Evolutionary conservation across 1,140 invertebrate species (phyloP).

Genomic region (Battus philenor): DNA sequence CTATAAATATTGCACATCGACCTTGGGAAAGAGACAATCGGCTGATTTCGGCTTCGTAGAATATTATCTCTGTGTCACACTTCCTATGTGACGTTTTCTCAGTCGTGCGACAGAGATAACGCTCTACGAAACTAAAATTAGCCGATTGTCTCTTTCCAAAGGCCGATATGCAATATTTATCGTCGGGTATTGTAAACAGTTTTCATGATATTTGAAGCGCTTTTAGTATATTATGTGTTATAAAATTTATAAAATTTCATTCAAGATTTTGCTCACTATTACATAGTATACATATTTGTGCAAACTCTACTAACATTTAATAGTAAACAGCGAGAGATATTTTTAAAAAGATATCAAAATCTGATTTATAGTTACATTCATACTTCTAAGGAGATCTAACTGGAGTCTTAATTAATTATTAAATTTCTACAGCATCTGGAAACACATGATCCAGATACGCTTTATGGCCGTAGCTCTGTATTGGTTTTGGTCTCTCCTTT

Average conservation of each 20-base stretch:
- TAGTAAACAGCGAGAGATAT: slow-evolving; percentile 10
- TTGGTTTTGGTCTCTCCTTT: slow-evolving; percentile 59
- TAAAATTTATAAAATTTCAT: slow-evolving; percentile 1
- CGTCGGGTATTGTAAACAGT: too few species aligned
- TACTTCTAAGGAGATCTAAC: slow-evolving; percentile 48
- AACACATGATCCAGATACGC: slow-evolving; percentile 72
- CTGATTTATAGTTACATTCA: slow-evolving; percentile 21
- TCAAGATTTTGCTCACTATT: not conserved
- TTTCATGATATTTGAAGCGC: slow-evolving; percentile 2
- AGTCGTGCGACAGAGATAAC: too few species aligned
- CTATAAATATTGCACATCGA: too few species aligned
- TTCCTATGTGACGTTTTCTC: too few species aligned
- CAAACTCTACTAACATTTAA: slow-evolving; percentile 6
- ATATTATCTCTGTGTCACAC: too few species aligned
- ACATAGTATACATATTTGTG: slow-evolving; percentile 4
- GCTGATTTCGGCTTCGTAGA: too few species aligned
- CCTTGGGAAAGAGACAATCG: too few species aligned
- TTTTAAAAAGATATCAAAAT: slow-evolving; percentile 17
- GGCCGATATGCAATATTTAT: too few species aligned
- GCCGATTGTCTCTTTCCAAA: too few species aligned
- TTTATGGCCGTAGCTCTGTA: slow-evolving; percentile 66
- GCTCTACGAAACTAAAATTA: too few species aligned
- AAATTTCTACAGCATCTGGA: slow-evolving; percentile 72
- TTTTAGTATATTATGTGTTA: not conserved
- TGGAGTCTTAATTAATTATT: slow-evolving; percentile 24